These are phyloP conservation scores for Oceanodroma leucorhoa DNA, from an alignment of 2,797 vertebrate species.

Conservation along the genomic window DNA sequence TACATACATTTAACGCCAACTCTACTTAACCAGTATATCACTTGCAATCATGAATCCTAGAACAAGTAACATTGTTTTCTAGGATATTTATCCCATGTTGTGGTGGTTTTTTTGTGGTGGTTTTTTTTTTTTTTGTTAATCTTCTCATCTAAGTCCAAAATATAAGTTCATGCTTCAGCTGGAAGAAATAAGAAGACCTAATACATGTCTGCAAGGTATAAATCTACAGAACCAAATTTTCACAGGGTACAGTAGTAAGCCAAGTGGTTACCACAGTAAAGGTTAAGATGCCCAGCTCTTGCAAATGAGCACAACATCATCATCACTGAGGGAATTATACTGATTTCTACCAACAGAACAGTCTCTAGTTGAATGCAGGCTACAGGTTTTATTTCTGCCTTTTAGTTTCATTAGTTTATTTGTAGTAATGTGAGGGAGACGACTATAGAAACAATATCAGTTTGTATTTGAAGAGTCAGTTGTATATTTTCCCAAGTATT, in stretches of 20 bases:
- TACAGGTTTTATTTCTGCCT: not conserved
- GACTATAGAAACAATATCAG: not conserved
- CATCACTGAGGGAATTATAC: not conserved
- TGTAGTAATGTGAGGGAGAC: not conserved
- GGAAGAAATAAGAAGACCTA: not conserved
- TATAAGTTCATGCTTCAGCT: not conserved
- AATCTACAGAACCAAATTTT: not conserved
- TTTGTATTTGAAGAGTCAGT: not conserved
- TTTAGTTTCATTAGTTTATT: not conserved
- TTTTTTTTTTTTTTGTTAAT: not conserved
- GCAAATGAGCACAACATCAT: not conserved
- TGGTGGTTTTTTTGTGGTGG: rapidly evolving
- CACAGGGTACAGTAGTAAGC: not conserved
- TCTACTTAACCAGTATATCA: not conserved
- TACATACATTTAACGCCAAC: not conserved
- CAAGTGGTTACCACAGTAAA: not conserved
- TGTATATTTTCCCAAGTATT: not conserved
- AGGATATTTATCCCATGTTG: not conserved
- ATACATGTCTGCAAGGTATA: not conserved
- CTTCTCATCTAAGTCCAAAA: not conserved
- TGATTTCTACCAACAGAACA: not conserved
- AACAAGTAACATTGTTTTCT: not conserved
- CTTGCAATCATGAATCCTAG: not conserved
- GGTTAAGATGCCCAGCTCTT: not conserved
- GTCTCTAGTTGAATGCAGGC: not conserved